Base-by-base conservation (phyloP, 2,888 invertebrate genomes). In the Aricia artaxerxes region DNA sequence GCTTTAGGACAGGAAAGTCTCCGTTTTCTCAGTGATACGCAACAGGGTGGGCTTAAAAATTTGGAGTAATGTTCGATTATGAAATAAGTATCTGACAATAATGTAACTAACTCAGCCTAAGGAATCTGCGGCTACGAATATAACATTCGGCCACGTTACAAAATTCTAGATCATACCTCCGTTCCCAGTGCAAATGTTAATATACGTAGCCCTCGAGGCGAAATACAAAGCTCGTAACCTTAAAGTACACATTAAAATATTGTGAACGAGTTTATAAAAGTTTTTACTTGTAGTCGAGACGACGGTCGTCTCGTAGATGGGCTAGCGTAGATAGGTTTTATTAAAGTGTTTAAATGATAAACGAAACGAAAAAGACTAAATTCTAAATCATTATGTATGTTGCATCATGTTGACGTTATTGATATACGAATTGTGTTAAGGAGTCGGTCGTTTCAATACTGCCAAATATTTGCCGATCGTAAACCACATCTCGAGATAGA, bases 331-430 rank as follows among this genome's bases (percentile, higher is more conserved):
- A 92, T 94, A 94, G 94, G 90, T 90, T 88, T 89, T 88, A 87
- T 88, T 87, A 90, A 91, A 89, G 87, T 85, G 88, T 92, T 90
- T 24, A 24, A 24, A 90, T 93, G 92, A 93, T 90, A 91, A 92
- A 88, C 92, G 94, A 89, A 94, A 94, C 94, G 91, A 92, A 94
- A 87, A 94, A 94, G 94, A 94, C 94, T 94, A 91, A 94, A 94
- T 91, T 92, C 92, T 91, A 90, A 90, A 87, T 90, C 89, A 90
- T 91, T 92, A 92, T 91, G 91, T 91, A 92, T 94, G 91, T 93
- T 93, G 91, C 92, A 92, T 88, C 91, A 88, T 89, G 91, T 92
- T 92, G 89, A 90, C 85, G 89, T 92, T 92, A 87, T 90, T 90
- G 88, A 88, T 93, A 90, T 90, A 91, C 88, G 87, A 87, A 89